Evolutionary conservation across 2,888 invertebrate genomes (phyloP), one percentile per base, ranked within the genome.

Genomic region (Congeria kusceri): DNA sequence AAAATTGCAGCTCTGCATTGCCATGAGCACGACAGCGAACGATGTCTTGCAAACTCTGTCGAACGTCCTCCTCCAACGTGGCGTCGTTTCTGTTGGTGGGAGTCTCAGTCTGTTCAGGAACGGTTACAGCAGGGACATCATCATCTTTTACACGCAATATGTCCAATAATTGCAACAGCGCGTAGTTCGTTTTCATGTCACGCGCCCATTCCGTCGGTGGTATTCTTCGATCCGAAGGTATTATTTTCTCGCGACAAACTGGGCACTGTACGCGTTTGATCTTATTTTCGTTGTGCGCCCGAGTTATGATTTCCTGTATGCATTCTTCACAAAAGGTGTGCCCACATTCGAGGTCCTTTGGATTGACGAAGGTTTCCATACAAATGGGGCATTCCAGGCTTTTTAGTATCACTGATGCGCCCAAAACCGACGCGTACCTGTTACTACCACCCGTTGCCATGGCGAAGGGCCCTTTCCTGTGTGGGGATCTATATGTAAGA

Each of bases 271-370:
- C 1, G 39, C 15, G 39, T 39, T 39, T 39, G 39, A 39, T 11
- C 11, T 15, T 39, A 15, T 39, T 39, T 39, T 53, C 53, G 25
- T 53, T 53, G 20, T 20, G 53, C 3, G 53, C 53, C 25, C 53
- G 53, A 53, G 20, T 53, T 9, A 53, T 53, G 53, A 53, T 53
- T 20, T 53, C 53, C 53, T 53, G 53, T 15, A 53, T 53, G 25
- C 53, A 53, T 25, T 25, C 53, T 53, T 20, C 53, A 20, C 53
- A 53, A 53, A 53, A 53, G 2, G 53, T 53, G n/a, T 53, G 53
- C 20, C 53, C 53, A 53, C 53, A 53, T 20, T 20, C 53, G 25
- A 53, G 53, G 20, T 23, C 23, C n/a, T 53, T 53, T 5, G 53
- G 53, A 23, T 53, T 25, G 53, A 1, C n/a, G 53, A 53, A 53